A percentile compares a stretch with the other conserved stretches of the same genome.
Conservation (phyloP, 2,797 vertebrate genomes). For the Paratrypauchen microcephalus region DNA sequence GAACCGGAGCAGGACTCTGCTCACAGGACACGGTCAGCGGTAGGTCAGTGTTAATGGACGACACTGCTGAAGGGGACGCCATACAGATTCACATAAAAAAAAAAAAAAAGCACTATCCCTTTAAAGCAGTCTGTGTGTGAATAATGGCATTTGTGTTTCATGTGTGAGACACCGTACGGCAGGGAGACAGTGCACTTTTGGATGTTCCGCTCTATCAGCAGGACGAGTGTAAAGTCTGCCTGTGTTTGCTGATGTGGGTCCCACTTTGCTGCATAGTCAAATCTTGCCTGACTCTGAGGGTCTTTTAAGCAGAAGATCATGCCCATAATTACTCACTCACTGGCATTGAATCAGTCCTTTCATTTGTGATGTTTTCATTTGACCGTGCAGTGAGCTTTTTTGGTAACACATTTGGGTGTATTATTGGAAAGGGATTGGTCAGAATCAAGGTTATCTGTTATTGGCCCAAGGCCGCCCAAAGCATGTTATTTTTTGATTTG, state of each 20-base stretch:
- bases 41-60: too few relatives aligned
- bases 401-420: slow-evolving; percentile 59
- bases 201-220: slow-evolving; percentile 68
- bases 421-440: slow-evolving; percentile 63
- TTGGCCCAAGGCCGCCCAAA: slow-evolving; percentile 55
- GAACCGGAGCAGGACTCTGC: too few relatives aligned
- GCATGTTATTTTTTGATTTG: slow-evolving; percentile 22
- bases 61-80: too few relatives aligned
- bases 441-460: slow-evolving; percentile 58
- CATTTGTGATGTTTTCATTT: slow-evolving; percentile 68
- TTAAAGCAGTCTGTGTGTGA: slow-evolving; percentile 16
- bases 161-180: slow-evolving; percentile 32
- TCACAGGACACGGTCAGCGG: too few relatives aligned
- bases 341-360: slow-evolving; percentile 67
- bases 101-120: too few relatives aligned
- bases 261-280: slow-evolving; percentile 68
- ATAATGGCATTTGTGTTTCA: slow-evolving; percentile 33
- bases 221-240: slow-evolving; percentile 66
- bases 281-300: slow-evolving; percentile 56
- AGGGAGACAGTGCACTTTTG: slow-evolving; percentile 46
- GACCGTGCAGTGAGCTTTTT: slow-evolving; percentile 59
- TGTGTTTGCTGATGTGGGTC: slow-evolving; percentile 67
- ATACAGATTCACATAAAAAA: too few relatives aligned
- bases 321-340: slow-evolving; percentile 64
- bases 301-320: slow-evolving; percentile 50